Percentiles rank a stretch among this genome's conserved stretches.
Conservation (phyloP, 2,113 vertebrate species). For the Hylia prasina region DNA sequence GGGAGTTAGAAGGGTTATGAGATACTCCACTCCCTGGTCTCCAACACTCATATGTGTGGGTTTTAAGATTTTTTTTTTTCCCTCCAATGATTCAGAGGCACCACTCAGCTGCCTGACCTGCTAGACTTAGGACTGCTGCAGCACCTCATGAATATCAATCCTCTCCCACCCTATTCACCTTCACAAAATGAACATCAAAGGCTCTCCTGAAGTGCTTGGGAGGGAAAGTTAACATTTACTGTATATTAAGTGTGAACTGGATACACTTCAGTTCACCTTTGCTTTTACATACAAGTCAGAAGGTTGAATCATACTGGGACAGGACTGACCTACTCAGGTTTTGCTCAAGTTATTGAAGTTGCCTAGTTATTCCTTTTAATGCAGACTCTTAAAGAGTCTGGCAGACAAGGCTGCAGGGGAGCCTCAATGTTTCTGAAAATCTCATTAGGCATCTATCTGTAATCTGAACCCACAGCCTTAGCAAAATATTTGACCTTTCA, state of each 20-base stretch:
- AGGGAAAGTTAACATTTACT: constrained; percentile 22
- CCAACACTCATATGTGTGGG: background rate
- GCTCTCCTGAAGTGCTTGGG: background rate
- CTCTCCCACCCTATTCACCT: background rate
- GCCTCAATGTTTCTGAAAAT: background rate
- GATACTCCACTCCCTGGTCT: background rate
- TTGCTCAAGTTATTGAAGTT: background rate
- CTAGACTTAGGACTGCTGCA: background rate
- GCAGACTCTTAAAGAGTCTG: background rate
- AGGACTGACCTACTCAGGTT: constrained; percentile 6
- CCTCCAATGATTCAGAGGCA: background rate
- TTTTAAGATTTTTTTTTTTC: background rate
- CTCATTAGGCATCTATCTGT: constrained; percentile 1
- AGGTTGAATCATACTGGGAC: constrained; percentile 10
- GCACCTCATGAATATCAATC: background rate
- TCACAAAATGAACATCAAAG: constrained; percentile 45
- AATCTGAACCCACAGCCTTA: background rate
- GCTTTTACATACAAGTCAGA: constrained; percentile 19
- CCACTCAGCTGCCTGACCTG: background rate
- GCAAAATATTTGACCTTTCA: constrained; percentile 9
- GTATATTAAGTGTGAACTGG: constrained; percentile 18
- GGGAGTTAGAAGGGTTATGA: background rate
- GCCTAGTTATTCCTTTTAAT: background rate
- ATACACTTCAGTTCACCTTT: constrained; percentile 23
- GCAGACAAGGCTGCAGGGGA: background rate